These are phyloP conservation scores for Epizoanthus ramosus DNA, from an alignment of 92 coral and sea anemone genomes.

Conservation along the genomic window DNA sequence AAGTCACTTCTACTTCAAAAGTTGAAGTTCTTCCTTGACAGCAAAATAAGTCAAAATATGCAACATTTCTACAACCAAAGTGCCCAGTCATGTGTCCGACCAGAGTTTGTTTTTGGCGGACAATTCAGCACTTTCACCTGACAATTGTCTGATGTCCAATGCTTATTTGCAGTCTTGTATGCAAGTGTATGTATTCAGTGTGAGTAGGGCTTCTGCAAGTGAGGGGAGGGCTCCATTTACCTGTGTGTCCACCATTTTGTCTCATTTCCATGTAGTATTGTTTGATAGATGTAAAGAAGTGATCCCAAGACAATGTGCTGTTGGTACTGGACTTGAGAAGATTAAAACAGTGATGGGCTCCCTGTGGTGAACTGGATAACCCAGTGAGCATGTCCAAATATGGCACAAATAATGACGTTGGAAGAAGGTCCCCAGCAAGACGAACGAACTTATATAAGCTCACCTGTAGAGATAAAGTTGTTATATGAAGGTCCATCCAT, in stretches of 20 bases:
- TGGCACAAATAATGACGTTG: constrained; percentile 88
- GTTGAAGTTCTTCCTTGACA: too few species aligned
- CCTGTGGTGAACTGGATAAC: constrained; percentile 80
- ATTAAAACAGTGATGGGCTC: constrained; percentile 95
- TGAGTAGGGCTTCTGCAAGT: too few species aligned
- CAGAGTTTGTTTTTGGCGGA: not conserved
- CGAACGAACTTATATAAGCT: constrained; percentile 90
- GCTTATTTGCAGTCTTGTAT: too few species aligned
- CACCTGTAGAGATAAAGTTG: constrained; percentile 44
- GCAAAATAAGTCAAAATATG: too few species aligned
- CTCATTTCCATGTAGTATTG: constrained; percentile 92
- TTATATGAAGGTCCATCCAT: too few species aligned
- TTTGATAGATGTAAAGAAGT: constrained; percentile 91
- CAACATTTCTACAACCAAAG: not conserved
- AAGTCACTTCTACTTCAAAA: too few species aligned
- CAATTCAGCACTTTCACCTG: not conserved
- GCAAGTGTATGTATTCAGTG: too few species aligned
- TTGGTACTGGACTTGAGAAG: constrained; percentile 87
- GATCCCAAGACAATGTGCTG: constrained; percentile 90
- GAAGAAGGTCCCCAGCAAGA: constrained; percentile 94
- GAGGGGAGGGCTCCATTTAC: constrained; percentile 17
- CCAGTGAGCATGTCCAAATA: constrained; percentile 94
- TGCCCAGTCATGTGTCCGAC: constrained; percentile 13
- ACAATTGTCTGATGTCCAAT: not conserved
- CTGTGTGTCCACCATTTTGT: constrained; percentile 78